Base-by-base conservation (phyloP, 2,113 vertebrate genomes). In the Ranitomeya variabilis region DNA sequence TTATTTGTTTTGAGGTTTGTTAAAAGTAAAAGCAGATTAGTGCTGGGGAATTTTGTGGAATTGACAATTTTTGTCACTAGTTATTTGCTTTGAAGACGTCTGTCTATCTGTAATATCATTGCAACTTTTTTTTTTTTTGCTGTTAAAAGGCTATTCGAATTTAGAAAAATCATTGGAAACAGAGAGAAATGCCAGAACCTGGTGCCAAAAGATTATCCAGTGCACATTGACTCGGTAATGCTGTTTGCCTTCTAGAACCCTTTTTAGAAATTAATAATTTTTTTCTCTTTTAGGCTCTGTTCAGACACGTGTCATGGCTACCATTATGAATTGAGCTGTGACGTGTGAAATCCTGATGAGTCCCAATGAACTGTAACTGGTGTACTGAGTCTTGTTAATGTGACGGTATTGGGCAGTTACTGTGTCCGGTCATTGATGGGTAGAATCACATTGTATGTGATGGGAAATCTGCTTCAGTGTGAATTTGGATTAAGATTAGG, bases 131-230 rank as follows among this genome's bases (percentile, higher is more conserved):
- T 90, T 78, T 10, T 89, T 92, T 90, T 89, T 88, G 1, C 12
- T 80, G 8, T 91, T 93, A 92, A 90, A 89, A 99, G 98, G 93
- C 95, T 99, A 92, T 99, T 99, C 94, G 96, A 97, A 93, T 99
- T 99, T 92, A 96, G 98, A 91, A 99, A 99, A 90, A 91, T 97
- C 86, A 97, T 99, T 91, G 98, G 97, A 89, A 96, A 99, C 93
- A 93, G 98, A 90, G 98, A 99, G 89, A 97, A 91, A 93, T 99
- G 98, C 93, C 96, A 96, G 92, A 92, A 94, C 74, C 91, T 99
- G 90, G 97, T 99, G 90, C 96, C 97, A 0, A 95, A 94, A 80
- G 97, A 99, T 91, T 99, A 99, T 90, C 98, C 98, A 1, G 96
- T 99, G 66, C 94, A 96, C 88, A 95, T 99, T 78, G 95, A 97